Conservation (phyloP, 2,888 invertebrate species). For the Agelastica alni region DNA sequence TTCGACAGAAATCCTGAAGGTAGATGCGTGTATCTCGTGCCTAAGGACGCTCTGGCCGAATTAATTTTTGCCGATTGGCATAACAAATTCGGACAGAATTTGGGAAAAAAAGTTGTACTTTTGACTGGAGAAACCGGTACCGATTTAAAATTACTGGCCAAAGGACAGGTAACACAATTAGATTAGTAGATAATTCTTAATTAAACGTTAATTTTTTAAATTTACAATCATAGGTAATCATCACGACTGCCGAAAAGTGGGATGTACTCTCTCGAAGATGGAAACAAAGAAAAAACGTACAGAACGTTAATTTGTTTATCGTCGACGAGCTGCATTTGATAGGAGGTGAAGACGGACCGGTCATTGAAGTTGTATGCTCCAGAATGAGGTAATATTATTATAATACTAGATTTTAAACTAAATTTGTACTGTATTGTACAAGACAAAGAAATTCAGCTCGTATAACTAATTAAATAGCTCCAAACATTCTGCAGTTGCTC, state of each 20-base stretch:
- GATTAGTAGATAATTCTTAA: background rate
- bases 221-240: constrained; percentile 63
- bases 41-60: constrained; percentile 90
- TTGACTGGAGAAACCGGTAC: constrained; percentile 97
- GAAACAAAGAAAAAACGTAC: constrained; percentile 99
- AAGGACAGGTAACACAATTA: constrained; percentile 83
- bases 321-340: constrained; percentile 94
- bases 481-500: too few relatives aligned
- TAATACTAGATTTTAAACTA: too few relatives aligned
- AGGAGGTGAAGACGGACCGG: constrained; percentile 90
- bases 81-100: constrained; percentile 77
- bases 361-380: constrained; percentile 91
- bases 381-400: constrained; percentile 70
- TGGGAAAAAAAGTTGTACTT: constrained; percentile 86
- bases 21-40: constrained; percentile 91
- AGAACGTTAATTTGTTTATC: constrained; percentile 93
- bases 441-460: too few relatives aligned
- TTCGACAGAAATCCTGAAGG: constrained; percentile 75
- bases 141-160: constrained; percentile 89
- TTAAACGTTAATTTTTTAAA: background rate
- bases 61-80: constrained; percentile 91
- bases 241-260: constrained; percentile 98
- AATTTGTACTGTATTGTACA: too few relatives aligned
- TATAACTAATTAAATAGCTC: too few relatives aligned
- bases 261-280: constrained; percentile 96